These are phyloP conservation scores for Phoenicopterus ruber DNA, from an alignment of 2,113 vertebrate genomes.

Conservation along the genomic window DNA sequence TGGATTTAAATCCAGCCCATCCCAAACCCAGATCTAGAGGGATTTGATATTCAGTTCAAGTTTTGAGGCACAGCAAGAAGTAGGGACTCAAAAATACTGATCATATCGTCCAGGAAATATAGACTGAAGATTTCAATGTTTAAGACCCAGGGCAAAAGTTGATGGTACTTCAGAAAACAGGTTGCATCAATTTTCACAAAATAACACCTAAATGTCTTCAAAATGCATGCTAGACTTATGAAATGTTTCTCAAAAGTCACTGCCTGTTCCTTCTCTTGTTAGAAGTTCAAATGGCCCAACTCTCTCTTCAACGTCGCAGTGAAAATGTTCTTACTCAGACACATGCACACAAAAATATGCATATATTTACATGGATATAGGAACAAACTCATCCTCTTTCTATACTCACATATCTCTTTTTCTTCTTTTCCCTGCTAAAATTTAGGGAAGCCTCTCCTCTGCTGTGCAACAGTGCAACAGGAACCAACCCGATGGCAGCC, in stretches of 20 bases:
- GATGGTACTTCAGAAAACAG: not conserved
- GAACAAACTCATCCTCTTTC: not conserved
- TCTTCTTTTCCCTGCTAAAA: not conserved
- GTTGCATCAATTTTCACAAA: not conserved
- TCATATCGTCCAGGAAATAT: not conserved
- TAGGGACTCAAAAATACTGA: not conserved
- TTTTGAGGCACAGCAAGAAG: not conserved
- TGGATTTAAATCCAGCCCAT: not conserved
- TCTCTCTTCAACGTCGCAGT: not conserved
- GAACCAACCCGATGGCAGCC: not conserved
- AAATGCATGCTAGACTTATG: fast-evolving
- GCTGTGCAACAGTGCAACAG: not conserved
- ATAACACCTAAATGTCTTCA: not conserved
- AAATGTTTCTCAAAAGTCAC: not conserved
- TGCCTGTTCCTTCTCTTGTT: not conserved
- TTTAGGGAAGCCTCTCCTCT: not conserved
- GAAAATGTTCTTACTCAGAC: not conserved
- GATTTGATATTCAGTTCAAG: not conserved
- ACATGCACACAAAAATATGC: fast-evolving
- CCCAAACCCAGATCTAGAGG: not conserved
- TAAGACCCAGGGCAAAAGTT: not conserved
- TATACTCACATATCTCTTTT: fast-evolving
- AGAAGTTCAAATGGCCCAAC: not conserved
- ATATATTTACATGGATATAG: not conserved
- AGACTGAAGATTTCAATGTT: not conserved